phyloP scores from a whole-genome alignment of 2,888 invertebrate species.

The Chymomyza procnemis region DNA sequence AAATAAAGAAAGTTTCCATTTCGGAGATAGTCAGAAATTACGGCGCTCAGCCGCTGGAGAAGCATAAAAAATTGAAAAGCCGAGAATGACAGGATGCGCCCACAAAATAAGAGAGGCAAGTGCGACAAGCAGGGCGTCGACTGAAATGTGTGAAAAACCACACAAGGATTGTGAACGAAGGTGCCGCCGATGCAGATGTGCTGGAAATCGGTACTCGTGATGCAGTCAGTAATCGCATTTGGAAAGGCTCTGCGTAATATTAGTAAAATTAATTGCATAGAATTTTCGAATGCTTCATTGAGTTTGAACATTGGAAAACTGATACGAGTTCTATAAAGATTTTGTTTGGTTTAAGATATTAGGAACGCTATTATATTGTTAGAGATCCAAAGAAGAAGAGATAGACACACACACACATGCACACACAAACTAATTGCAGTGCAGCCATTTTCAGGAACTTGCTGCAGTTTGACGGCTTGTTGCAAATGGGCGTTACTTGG shows the following conservation, averaged over 20 bases:
- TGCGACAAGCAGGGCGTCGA: slow-evolving; percentile 52
- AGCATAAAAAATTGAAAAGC: slow-evolving; percentile 59
- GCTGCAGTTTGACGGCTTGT: neutral
- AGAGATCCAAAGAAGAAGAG: neutral
- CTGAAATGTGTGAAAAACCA: slow-evolving; percentile 64
- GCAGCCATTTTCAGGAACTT: slow-evolving; percentile 37
- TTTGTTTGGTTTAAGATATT: slow-evolving; percentile 2
- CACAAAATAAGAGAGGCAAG: slow-evolving; percentile 17
- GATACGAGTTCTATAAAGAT: slow-evolving; percentile 14
- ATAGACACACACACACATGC: neutral
- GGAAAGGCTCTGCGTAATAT: slow-evolving; percentile 56
- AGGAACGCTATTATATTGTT: slow-evolving; percentile 7
- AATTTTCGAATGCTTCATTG: slow-evolving; percentile 26
- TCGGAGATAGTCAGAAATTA: slow-evolving; percentile 9
- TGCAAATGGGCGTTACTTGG: slow-evolving; percentile 34
- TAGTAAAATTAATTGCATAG: slow-evolving; percentile 74
- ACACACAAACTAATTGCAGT: neutral
- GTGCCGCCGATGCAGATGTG: neutral
- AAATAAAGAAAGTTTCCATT: slow-evolving; percentile 30
- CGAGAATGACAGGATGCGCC: slow-evolving; percentile 64
- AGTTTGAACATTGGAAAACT: slow-evolving; percentile 35
- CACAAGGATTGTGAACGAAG: slow-evolving; percentile 32
- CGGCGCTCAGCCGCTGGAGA: slow-evolving; percentile 58
- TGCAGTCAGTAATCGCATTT: slow-evolving; percentile 30
- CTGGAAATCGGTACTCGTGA: too few species aligned